Conservation (phyloP, 2,888 invertebrate genomes). For the Cephus sareptanus region DNA sequence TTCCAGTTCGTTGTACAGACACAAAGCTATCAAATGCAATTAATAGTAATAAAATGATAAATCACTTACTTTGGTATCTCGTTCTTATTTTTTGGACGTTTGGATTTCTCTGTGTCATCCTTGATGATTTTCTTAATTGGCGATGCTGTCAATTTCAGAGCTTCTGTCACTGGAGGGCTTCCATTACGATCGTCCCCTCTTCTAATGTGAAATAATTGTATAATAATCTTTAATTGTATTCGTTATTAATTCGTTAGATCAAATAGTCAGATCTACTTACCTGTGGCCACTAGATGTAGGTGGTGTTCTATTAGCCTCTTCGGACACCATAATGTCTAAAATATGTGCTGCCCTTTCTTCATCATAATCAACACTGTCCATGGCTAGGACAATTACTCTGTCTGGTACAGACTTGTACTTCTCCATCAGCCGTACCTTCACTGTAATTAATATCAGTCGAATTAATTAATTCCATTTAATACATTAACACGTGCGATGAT, state of each 20-base stretch:
- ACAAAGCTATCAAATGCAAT: constrained; percentile 6
- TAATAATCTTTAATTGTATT: too few relatives aligned
- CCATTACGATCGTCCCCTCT: constrained; percentile 59
- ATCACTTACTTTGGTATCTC: constrained; percentile 63
- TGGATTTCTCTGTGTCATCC: constrained; percentile 59
- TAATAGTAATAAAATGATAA: constrained; percentile 6
- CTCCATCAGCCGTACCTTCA: constrained; percentile 76
- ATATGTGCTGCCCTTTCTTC: constrained; percentile 86
- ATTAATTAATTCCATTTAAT: constrained; percentile 1
- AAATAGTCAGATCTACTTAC: constrained; percentile 32
- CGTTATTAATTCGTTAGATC: too few relatives aligned
- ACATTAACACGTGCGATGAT: background rate
- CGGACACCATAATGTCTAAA: constrained; percentile 77
- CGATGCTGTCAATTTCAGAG: constrained; percentile 60
- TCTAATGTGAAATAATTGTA: constrained; percentile 44
- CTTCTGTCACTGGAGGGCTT: constrained; percentile 59
- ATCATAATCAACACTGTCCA: constrained; percentile 89
- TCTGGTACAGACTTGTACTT: constrained; percentile 83
- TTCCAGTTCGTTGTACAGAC: background rate
- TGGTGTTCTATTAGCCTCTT: constrained; percentile 69
- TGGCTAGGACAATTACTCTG: constrained; percentile 83
- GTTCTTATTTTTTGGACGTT: constrained; percentile 63
- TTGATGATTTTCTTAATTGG: constrained; percentile 57
- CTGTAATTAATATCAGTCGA: constrained; percentile 65
- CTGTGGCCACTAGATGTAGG: constrained; percentile 59